Evolutionary conservation across 2,113 vertebrate genomes (phyloP), one percentile per base, ranked within the genome.

Genomic region (Lasiurus borealis): DNA sequence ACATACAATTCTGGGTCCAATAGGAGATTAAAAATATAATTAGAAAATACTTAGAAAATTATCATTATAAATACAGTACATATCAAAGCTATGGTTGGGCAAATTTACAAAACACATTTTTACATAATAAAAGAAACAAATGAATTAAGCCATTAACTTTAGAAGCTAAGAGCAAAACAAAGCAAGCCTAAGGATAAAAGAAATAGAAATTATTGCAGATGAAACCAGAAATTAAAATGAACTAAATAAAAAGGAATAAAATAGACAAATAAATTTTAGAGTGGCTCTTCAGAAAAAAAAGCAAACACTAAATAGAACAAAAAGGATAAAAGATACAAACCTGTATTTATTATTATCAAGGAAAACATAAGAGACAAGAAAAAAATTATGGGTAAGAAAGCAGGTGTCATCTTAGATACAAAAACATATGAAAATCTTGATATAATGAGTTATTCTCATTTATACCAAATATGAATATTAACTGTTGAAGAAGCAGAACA

Each of bases 201-300:
- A 12, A 82, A 25, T 69, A 92, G 48, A 82, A 87, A 95, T 91
- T 87, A 94, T 85, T 88, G 72, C 18, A 64, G 72, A 85, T 85
- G 72, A 93, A 94, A 91, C 54, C 76, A 94, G 85, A 95, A 93
- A 94, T 97, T 94, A 94, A 95, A 96, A 85, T 90, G 90, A 78
- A 90, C 85, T 95, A 64, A 93, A 96, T 85, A 92, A 83, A 89
- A 96, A 85, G 31, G 54, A 92, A 73, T n/a, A 62, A 29, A 93
- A 95, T 48, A 52, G 36, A 92, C 81, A 90, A 86, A 59, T 81
- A 75, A 94, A 85, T 82, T 66, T 91, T 73, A 54, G 62, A 76
- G 18, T 50, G 10, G 15, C 86, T 91, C 84, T 80, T 91, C 31
- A 31, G 25, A 14, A 50, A 72, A 40, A 72, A 85, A 92, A 84